phyloP scores from a whole-genome alignment of 2,797 vertebrate species.

The Thamnophis elegans region DNA sequence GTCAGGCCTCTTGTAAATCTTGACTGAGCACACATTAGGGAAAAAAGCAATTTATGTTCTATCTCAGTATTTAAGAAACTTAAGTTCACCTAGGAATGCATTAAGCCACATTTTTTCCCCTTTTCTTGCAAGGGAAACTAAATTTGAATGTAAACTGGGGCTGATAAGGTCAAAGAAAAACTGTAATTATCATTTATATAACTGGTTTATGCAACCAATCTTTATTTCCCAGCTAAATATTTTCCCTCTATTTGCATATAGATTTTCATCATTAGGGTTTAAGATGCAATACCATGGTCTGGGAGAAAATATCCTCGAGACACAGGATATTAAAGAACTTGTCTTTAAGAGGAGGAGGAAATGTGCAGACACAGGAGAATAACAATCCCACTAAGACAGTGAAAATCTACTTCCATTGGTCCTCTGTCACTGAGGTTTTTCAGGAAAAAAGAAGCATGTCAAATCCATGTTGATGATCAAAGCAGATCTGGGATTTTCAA shows the following conservation, averaged over 20 bases:
- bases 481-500: not conserved
- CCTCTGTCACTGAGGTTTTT: not conserved
- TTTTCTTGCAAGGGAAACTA: not conserved
- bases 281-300: not conserved
- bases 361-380: not conserved
- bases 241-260: not conserved
- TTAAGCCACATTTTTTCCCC: not conserved
- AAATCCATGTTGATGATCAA: not conserved
- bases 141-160: not conserved
- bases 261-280: not conserved
- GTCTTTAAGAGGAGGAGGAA: not conserved
- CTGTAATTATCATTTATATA: not conserved
- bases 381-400: not conserved
- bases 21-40: conserved; percentile 24
- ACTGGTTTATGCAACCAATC: conserved; percentile 20
- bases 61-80: not conserved
- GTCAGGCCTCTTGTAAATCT: conserved; percentile 23
- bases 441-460: not conserved
- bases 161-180: conserved; percentile 37
- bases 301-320: not conserved
- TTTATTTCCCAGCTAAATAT: not conserved
- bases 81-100: conserved; percentile 7
- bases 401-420: not conserved
- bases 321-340: not conserved
- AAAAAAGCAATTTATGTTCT: not conserved